Evolutionary conservation across 2,113 vertebrate species (phyloP).

Genomic region (Mormyrus iriodes): DNA sequence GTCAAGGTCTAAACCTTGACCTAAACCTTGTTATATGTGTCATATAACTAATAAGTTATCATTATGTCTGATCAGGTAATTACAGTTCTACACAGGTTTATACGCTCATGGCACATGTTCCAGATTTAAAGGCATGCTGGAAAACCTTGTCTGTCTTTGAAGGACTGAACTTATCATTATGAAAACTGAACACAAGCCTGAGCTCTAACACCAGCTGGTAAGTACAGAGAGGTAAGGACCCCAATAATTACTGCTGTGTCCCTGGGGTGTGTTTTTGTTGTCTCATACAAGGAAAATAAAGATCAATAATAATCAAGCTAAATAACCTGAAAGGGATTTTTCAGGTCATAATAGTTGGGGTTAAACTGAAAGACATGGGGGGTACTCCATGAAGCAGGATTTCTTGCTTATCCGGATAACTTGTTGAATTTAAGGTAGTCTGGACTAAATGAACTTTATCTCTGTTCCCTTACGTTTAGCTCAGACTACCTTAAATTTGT

Average conservation of each 20-base stretch:
- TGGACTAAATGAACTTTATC: too few species aligned
- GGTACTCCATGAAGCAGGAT: too few species aligned
- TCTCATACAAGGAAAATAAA: background rate
- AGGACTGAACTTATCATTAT: background rate
- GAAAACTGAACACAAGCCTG: background rate
- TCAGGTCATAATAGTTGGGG: background rate
- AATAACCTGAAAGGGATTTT: background rate
- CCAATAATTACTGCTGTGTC: conserved; percentile 5
- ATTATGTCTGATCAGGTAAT: background rate
- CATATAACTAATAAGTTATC: background rate
- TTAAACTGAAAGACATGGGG: background rate
- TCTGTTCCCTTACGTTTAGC: too few species aligned
- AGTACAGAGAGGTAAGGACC: conserved; percentile 8
- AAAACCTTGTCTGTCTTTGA: background rate
- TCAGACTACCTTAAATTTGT: too few species aligned
- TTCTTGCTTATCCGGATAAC: too few species aligned
- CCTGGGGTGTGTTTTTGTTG: background rate
- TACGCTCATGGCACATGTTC: background rate
- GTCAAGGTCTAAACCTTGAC: background rate
- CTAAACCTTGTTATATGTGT: background rate
- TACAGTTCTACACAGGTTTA: background rate
- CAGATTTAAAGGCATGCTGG: background rate
- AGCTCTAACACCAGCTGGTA: background rate
- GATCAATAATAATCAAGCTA: background rate
- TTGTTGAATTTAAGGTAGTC: too few species aligned